Evolutionary conservation across 2,113 vertebrate genomes (phyloP), one percentile per base, ranked within the genome.

Genomic region (Recurvirostra avosetta): DNA sequence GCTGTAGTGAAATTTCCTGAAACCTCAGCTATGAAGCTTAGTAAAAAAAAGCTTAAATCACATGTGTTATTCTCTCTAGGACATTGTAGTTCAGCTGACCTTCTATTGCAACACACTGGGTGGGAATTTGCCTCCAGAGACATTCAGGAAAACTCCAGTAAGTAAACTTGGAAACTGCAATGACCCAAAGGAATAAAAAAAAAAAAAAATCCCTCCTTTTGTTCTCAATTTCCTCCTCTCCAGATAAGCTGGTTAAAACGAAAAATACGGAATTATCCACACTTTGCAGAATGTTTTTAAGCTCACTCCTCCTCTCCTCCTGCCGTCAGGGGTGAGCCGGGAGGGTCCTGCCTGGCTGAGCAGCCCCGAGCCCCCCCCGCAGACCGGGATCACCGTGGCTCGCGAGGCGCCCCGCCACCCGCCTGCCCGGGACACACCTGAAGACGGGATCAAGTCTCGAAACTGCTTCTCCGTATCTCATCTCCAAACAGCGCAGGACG

Each of bases 401-500:
- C 12, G 1, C 20, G 2, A 18, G 45, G 36, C 26, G 15, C 23
- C 32, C 36, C 7, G 6, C 29, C 32, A 38, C 25, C 56, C 11
- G 7, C 19, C 26, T 58, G 55, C 38, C n/a, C 1, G 0, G 73
- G 50, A 88, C 96, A 65, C 82, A 99, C 99, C 99, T 99, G 98
- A 98, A 99, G 73, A 99, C 17, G 32, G 98, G 98, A 93, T 99
- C 98, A 12, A 88, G 97, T 88, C 97, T 98, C 8, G 97, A 71
- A 1, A 97, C 96, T 76, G 96, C 91, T 32, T 96, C 98, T 94
- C 98, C 98, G 3, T 94, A 97, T 41, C 89, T 97, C 77, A 97
- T 94, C 98, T 99, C 99, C 95, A 99, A 94, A 85, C 91, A 98
- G 38, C 98, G 98, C 23, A 99, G 98, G 56, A 98, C 93, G 56